These are phyloP conservation scores for Colostygia pectinataria DNA, from an alignment of 2,888 invertebrate genomes.

Conservation along the genomic window DNA sequence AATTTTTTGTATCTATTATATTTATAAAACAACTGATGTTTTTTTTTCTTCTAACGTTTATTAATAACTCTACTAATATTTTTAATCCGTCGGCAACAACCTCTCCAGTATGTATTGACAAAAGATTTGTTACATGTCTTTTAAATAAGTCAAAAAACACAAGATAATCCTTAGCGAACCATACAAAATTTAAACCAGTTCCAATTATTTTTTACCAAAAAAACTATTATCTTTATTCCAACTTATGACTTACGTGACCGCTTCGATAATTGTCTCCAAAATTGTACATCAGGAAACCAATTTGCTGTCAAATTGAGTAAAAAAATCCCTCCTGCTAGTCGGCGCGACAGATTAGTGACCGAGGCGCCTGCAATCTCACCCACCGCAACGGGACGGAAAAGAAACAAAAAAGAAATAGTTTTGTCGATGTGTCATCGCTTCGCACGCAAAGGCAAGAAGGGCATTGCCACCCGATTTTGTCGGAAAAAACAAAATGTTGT, in stretches of 20 bases:
- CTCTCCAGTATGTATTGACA: too few species aligned
- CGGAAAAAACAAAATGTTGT: slow-evolving; percentile 11
- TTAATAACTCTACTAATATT: too few species aligned
- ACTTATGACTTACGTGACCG: slow-evolving; percentile 31
- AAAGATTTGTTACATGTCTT: too few species aligned
- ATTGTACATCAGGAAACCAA: slow-evolving; percentile 45
- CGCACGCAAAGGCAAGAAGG: slow-evolving; percentile 55
- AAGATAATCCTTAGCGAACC: too few species aligned
- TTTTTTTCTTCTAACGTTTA: too few species aligned
- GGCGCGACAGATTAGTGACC: slow-evolving; percentile 67
- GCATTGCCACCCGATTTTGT: slow-evolving; percentile 49
- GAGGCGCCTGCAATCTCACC: slow-evolving; percentile 65
- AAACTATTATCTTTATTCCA: slow-evolving; percentile 13
- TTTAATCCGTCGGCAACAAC: too few species aligned
- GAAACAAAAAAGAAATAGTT: slow-evolving; percentile 51
- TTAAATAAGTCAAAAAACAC: neutral
- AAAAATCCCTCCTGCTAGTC: slow-evolving; percentile 43
- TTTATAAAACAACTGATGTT: too few species aligned
- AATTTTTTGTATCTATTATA: too few species aligned
- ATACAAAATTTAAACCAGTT: neutral
- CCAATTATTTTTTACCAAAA: slow-evolving; percentile 6
- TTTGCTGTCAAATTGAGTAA: slow-evolving; percentile 53
- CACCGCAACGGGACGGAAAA: slow-evolving; percentile 42
- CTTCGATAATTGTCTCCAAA: slow-evolving; percentile 38
- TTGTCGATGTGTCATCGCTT: slow-evolving; percentile 64